Conservation (phyloP, 2,113 vertebrate species). For the Clarias magur region DNA sequence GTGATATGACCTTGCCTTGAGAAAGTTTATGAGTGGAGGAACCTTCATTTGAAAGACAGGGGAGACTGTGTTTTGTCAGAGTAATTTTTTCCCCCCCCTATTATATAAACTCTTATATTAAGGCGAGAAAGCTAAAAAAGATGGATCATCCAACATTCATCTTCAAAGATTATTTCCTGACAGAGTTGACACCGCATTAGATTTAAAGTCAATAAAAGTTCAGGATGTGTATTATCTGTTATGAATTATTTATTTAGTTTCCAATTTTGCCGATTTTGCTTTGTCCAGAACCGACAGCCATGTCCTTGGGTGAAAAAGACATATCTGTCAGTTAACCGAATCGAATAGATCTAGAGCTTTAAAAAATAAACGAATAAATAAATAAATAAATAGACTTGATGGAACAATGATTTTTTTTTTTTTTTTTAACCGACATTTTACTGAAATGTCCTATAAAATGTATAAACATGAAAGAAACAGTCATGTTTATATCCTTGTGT, state of each 20-base stretch:
- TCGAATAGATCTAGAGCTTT: neutral
- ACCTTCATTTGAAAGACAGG: constrained; percentile 65
- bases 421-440: neutral
- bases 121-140: constrained; percentile 56
- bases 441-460: neutral
- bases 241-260: neutral
- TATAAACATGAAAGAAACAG: constrained; percentile 9
- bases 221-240: constrained; percentile 55
- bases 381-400: constrained; percentile 1
- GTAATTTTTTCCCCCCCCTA: constrained; percentile 62
- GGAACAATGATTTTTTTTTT: neutral
- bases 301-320: constrained; percentile 9
- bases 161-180: constrained; percentile 59
- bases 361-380: constrained; percentile 16
- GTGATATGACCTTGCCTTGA: constrained; percentile 58
- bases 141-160: constrained; percentile 62
- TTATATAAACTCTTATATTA: constrained; percentile 61
- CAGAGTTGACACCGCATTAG: constrained; percentile 50
- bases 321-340: constrained; percentile 8
- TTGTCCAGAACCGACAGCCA: neutral
- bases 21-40: constrained; percentile 59
- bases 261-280: neutral
- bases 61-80: constrained; percentile 59
- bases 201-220: constrained; percentile 72
- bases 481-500: neutral